Conservation (phyloP, 2,797 vertebrate species). For the Diplodus puntazzo region DNA sequence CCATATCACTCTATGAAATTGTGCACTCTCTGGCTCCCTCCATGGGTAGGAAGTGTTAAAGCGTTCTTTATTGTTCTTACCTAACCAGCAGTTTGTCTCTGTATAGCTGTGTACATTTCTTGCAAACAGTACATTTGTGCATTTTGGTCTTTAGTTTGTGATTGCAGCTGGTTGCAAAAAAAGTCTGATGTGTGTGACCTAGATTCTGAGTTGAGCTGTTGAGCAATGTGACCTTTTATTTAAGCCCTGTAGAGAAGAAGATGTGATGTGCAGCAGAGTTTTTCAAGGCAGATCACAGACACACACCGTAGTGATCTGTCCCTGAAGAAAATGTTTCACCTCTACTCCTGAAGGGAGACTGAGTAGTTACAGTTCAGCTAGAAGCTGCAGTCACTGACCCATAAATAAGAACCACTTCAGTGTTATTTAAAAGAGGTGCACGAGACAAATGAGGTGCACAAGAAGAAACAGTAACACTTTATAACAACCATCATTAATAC, state of each 20-base stretch:
- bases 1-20: constrained; percentile 52
- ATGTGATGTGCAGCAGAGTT: neutral
- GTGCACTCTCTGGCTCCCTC: constrained; percentile 82
- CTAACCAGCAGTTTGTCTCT: constrained; percentile 22
- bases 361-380: neutral
- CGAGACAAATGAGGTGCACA: neutral
- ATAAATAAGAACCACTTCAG: neutral
- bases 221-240: constrained; percentile 19
- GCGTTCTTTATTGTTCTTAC: constrained; percentile 7
- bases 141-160: neutral
- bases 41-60: constrained; percentile 62
- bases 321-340: neutral
- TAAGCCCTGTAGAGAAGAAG: constrained; percentile 7
- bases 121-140: neutral
- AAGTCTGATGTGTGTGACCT: constrained; percentile 7
- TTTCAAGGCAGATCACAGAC: constrained; percentile 28
- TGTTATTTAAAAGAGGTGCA: neutral
- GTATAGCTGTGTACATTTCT: neutral
- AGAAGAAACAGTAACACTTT: neutral
- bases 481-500: too few relatives aligned
- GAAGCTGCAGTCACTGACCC: neutral
- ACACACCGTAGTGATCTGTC: neutral
- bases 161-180: neutral
- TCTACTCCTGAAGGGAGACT: constrained; percentile 12
- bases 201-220: constrained; percentile 19